Base-by-base conservation (phyloP, 1,140 invertebrate species). In the Bombus sibiricus region DNA sequence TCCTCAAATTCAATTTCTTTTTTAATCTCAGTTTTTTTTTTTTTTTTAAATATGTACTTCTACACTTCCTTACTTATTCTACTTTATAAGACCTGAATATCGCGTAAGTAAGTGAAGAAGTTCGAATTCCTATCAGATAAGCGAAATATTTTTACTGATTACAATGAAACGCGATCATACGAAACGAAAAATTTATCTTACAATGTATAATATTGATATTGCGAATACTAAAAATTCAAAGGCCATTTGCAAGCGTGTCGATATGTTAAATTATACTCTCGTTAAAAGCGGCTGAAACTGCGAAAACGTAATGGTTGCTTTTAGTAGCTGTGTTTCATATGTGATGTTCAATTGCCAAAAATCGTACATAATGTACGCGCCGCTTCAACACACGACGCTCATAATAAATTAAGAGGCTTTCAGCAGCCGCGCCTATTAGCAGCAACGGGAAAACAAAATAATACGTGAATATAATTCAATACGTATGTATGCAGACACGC, bases 401-500 rank as follows among this genome's bases (percentile, higher is more conserved):
- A 81, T 81, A 81, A 85, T 85, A 85, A 85, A 85, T 85, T 85
- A 85, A 80, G 78, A 64, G 83, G 83, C 84, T 81, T 85, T 85
- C 84, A 85, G 71, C 79, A 68, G 62, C 84, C 78, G 47, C 62
- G 79, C 59, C 79, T 81, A 75, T 85, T 85, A 85, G 34, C 84
- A 66, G 71, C 79, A 74, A 81, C n/a, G 62, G 71, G 84, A 68
- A 85, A 85, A 81, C 72, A 85, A 85, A 85, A 74, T 69, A 79
- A 85, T 81, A 75, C 79, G 34, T n/a, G 84, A 69, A 37, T 59
- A 74, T 81, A 81, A 85, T 81, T 81, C 79, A 74, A 85, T 85
- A 75, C 28, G 64, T 34, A 32, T 69, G 34, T 32, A 41, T 15
- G 78, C 59, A 18, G 47, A 57, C 71, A 47, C 12, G 57, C 41